Evolutionary conservation across 2,113 vertebrate genomes (phyloP).

Genomic region (Mastomys natalensis): DNA sequence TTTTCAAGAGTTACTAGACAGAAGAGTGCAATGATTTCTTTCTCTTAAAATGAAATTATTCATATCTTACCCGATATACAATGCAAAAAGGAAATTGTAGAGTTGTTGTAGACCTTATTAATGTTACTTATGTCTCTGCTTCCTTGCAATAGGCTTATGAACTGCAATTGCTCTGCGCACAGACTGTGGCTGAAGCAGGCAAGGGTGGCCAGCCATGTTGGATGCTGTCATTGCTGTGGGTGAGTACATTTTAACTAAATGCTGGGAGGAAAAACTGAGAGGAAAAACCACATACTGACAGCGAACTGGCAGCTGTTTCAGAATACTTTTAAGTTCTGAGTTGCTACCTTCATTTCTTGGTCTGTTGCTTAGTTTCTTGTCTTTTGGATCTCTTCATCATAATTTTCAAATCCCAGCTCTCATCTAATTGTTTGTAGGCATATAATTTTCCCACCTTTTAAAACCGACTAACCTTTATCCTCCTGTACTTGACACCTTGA

Average conservation of each 20-base stretch:
- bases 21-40: background rate
- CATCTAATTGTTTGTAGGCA: background rate
- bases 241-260: background rate
- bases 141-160: background rate
- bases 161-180: background rate
- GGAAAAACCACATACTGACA: background rate
- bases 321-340: background rate
- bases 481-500: background rate
- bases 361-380: background rate
- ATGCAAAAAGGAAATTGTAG: slow-evolving; percentile 13
- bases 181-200: background rate
- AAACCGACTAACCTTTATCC: background rate
- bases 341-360: background rate
- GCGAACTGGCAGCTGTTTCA: background rate
- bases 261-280: background rate
- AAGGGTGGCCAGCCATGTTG: background rate
- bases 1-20: background rate
- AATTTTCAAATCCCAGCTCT: slow-evolving; percentile 16
- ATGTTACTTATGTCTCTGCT: background rate
- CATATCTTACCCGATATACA: background rate
- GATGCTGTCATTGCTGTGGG: too few relatives aligned
- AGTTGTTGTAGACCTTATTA: background rate
- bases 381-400: background rate
- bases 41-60: slow-evolving; percentile 37
- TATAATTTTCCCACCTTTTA: background rate